Evolutionary conservation across 2,888 invertebrate genomes (phyloP), one percentile per base, ranked within the genome.

Genomic region (Spicauda simplicius): DNA sequence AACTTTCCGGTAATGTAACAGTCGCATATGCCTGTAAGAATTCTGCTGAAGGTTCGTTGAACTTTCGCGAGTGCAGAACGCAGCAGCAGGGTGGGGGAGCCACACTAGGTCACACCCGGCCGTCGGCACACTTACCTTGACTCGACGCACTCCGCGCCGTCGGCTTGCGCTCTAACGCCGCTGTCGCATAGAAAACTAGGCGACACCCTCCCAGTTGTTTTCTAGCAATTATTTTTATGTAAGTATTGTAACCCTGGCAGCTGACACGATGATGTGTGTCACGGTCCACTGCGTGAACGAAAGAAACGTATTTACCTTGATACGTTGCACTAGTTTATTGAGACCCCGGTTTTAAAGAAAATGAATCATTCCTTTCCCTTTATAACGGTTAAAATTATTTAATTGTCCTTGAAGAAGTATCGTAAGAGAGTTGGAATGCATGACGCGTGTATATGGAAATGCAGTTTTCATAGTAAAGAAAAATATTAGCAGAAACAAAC

Each of bases 41-140:
- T 90, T 91, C 90, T 91, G 88, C 87, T 85, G 76, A 75, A 83
- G 81, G 92, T 91, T 92, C 91, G 83, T 86, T 91, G 92, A 92
- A 91, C 92, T 90, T 90, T 89, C 82, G 88, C 88, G 89, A 91
- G 88, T 92, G 91, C 92, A 91, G 90, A 91, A 88, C 90, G 85
- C 83, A 85, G 82, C 76, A 74, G 77, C 79, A 84, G 84, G 85
- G 88, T 82, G 88, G 90, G 90, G 90, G 88, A 85, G 82, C 86
- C 80, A 82, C 88, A 93, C 86, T 93, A 86, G 93, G 93, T 93
- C 93, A 91, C 82, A 83, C 85, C 85, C 84, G 93, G 91, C 88
- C 93, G 85, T 91, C 88, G 92, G 85, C 93, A 91, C 90, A 93
- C 91, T 93, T 93, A 93, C 92, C 93, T 93, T 93, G 92, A 92